Base-by-base conservation (phyloP, 2,888 invertebrate genomes). In the Tinea semifulvella region DNA sequence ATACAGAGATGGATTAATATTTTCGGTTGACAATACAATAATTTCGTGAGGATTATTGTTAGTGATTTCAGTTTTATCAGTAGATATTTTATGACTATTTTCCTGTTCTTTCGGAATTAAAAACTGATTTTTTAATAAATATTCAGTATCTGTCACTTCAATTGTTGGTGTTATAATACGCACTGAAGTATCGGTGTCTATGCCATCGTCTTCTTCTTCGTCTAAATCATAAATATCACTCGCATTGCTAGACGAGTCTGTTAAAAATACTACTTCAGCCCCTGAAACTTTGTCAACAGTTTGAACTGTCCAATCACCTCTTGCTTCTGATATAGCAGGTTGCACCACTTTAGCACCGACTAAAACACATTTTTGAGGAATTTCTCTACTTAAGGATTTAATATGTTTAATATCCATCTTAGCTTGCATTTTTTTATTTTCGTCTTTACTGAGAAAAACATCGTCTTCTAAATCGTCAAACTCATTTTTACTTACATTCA, bases 241-340 rank as follows among this genome's bases (percentile, higher is more conserved):
- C 10, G 84, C 82, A 54, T 85, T 86, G 50, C 85, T 85, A 3
- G 87, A 87, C 11, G 86, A 84, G 52, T 88, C 88, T 46, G 88
- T 87, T 36, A 90, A 70, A 62, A 85, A 89, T 1, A 90, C 88
- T 8, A 89, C 63, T 68, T 90, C 90, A 17, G 88, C 87, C 3
- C 84, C 85, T 40, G 81, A 75, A 48, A 83, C 69, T 60, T 82
- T 75, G 50, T 84, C 83, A 14, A 73, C 58, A n/a, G 68, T 74
- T 57, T 72, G 62, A 48, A 82, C 70, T 8, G 77, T 76, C 73
- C 85, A 82, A 38, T 82, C 76, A 2, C 83, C 84, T 50, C 85
- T 82, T 27, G 85, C 82, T 61, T 86, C 85, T 53, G 83, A 73
- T n/a, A 84, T 56, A 49, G 79, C 75, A 22, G 77, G 67, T 49